Percentiles rank a stretch among this genome's conserved stretches.
Conservation (phyloP, 2,888 invertebrate species). For the Flexamia atlantica region DNA sequence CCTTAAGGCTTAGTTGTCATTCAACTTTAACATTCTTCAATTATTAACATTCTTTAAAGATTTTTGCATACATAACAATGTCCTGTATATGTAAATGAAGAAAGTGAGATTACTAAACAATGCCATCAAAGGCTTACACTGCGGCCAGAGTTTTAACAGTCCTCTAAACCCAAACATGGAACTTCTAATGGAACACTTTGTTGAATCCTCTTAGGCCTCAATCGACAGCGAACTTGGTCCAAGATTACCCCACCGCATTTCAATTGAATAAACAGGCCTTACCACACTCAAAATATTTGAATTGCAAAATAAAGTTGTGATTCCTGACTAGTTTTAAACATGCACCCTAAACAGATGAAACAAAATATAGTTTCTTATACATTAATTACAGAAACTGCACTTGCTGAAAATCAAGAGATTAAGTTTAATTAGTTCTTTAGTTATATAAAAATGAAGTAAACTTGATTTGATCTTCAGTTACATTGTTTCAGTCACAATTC, state of each 20-base stretch:
- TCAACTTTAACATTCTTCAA: too few relatives aligned
- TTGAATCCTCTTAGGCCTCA: conserved; percentile 3
- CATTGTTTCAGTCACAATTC: too few relatives aligned
- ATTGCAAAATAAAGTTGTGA: too few relatives aligned
- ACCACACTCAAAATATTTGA: background rate
- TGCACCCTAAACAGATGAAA: too few relatives aligned
- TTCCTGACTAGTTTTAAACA: too few relatives aligned
- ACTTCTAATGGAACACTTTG: conserved; percentile 34
- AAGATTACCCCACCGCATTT: background rate
- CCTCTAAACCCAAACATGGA: conserved; percentile 30
- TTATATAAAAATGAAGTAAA: too few relatives aligned
- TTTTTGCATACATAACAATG: conserved; percentile 6
- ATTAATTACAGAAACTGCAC: too few relatives aligned
- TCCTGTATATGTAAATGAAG: background rate
- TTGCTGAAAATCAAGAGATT: too few relatives aligned
- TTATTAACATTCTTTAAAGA: background rate
- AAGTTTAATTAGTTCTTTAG: too few relatives aligned
- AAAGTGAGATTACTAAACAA: background rate
- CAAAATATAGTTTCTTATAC: too few relatives aligned
- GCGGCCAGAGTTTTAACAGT: conserved; percentile 9
- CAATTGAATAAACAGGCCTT: background rate
- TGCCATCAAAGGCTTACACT: conserved; percentile 23
- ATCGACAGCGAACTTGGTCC: background rate
- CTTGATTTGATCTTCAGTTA: too few relatives aligned
- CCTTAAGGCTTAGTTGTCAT: too few relatives aligned